Base-by-base conservation (phyloP, 1,140 invertebrate genomes). In the Parasteatoda tepidariorum region DNA sequence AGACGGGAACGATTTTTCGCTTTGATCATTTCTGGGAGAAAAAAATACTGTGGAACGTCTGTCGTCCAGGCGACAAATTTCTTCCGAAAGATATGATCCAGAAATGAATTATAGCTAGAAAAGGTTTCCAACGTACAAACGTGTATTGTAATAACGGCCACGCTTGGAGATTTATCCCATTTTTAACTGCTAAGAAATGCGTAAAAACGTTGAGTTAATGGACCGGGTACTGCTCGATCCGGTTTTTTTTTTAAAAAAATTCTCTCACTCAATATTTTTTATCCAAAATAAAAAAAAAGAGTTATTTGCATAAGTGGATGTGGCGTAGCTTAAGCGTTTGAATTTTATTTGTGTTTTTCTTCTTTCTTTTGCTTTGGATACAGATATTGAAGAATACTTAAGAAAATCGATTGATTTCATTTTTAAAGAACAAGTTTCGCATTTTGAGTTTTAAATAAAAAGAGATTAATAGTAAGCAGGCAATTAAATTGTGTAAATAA, bases 31-130 rank as follows among this genome's bases (percentile, higher is more conserved):
- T 48, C 18, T 18, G 41, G 24, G 5, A n/a, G 18, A 59, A 59
- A 59, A 2, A 67, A 38, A 7, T n/a, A n/a, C n/a, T n/a, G n/a
- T n/a, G n/a, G 31, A 22, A 15, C 1, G 15, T 13, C 38, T 24
- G 64, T 67, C 30, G 33, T 22, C 64, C 34, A 22, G 64, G 31
- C 64, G 33, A 67, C 64, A 67, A 67, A 67, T 67, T 67, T 67
- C 33, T 67, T 5, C 13, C 7, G 24, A 30, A 24, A 30, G 31
- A 67, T 67, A 67, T 67, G 64, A 67, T 67, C 64, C 64, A 67
- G 64, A 67, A 67, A 67, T 67, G 33, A 67, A 24, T 67, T 67
- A 67, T 67, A 15, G 22, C 31, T 31, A 30, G 18, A 62, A 62
- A 62, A 15, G 26, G 31, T 64, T 64, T 64, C 61, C 11, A 67